Evolutionary conservation across 2,797 vertebrate genomes (phyloP), one percentile per base, ranked within the genome.

Genomic region (Crypturellus tataupa): DNA sequence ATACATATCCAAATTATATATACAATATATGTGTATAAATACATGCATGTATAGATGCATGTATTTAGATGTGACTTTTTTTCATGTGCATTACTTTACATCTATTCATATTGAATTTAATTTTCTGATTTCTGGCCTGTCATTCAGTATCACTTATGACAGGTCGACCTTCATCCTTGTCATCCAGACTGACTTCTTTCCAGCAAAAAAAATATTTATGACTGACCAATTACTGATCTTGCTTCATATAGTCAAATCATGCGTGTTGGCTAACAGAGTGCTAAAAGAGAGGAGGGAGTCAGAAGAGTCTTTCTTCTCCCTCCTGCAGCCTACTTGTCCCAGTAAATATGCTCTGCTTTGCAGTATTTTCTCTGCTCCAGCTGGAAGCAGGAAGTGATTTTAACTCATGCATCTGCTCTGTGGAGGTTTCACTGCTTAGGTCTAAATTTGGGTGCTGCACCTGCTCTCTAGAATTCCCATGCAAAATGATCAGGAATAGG

Each of bases 171-270:
- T 80, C 1, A 2, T 10, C 37, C 72, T 80, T 44, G 20, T 20
- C 47, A 47, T 2, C 3, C 20, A 58, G 29, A 51, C 6, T 35
- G 23, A n/a, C 23, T 47, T 47, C 16, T 47, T 53, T 56, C 51
- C 8, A 47, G 10, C 18, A 71, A 33, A 58, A 58, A 40, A 46
- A 9, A 25, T 20, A 31, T 31, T 68, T 76, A 31, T 3, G 3
- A 47, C 42, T 37, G 33, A 11, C 71, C 4, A 8, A 0, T 7
- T 83, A 53, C 67, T 58, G 11, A 47, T 76, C 5, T 8, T 68
- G 12, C 9, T 67, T 76, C 2, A 0, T 31, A 42, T 19, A 13
- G 35, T 16, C 16, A 55, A 55, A 55, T 4, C 10, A n/a, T 55
- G 10, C 29, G 31, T 31, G 31, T 56, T 18, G 20, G 10, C 31